Evolutionary conservation across 2,888 invertebrate genomes (phyloP), one percentile per base, ranked within the genome.

Genomic region (Mythimna lalbum): DNA sequence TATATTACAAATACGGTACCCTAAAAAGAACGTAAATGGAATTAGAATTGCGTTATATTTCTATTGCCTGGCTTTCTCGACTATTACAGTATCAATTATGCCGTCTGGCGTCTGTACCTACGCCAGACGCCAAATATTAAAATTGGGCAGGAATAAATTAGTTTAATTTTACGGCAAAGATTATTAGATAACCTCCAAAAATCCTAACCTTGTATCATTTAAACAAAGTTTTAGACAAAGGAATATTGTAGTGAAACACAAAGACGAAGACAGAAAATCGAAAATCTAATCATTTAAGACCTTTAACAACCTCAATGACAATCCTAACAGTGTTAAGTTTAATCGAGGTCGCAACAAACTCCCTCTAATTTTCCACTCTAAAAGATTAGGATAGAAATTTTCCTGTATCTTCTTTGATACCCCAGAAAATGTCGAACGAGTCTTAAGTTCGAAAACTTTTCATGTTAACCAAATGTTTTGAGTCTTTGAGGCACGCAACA

Each of bases 391-490:
- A 57, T 31, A 49, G 33, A 27, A 27, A 55, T 68, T 81, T 73
- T 50, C 68, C 63, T 69, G 59, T 72, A 69, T 61, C 59, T 63
- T 27, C 50, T 62, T 33, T 50, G 36, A 69, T 62, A 57, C 33
- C 31, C n/a, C 23, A 50, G 52, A 73, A 63, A 75, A 62, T 63
- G 59, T 75, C 61, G 27, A 33, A 63, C 50, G 31, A 23, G 43
- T 59, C 69, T 64, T 55, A 56, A 57, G 62, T 47, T 64, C 67
- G 19, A 65, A 64, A 84, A 77, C 72, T 78, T 82, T 76, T 76
- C 67, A 69, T 74, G 68, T 80, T 70, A 61, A 72, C 68, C 67
- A 53, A 77, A 84, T 69, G 67, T 85, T 80, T 72, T 49, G 23
- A 62, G 71, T 62, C 68, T 56, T 61, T 57, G 47, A 57, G 31